Conservation (phyloP, 2,113 vertebrate genomes). For the Xenopus laevis region DNA sequence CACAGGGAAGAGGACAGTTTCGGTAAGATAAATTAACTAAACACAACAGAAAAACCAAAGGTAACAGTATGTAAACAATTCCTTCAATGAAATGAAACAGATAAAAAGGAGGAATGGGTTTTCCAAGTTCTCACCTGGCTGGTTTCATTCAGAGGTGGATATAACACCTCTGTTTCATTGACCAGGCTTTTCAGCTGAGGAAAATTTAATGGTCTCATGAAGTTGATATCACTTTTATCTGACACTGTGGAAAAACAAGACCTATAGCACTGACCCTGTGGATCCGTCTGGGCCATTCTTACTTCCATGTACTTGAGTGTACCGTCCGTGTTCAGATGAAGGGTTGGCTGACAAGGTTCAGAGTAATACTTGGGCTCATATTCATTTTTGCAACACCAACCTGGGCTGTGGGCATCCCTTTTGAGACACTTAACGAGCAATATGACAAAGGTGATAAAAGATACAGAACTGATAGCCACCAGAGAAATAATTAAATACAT, state of each 20-base stretch:
- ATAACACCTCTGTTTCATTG: conserved; percentile 52
- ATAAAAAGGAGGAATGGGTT: too few relatives aligned
- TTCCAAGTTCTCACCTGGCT: conserved; percentile 62
- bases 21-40: too few relatives aligned
- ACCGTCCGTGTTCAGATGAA: conserved; percentile 81
- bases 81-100: too few relatives aligned
- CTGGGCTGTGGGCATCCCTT: conserved; percentile 47
- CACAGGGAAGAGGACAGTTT: too few relatives aligned
- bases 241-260: conserved; percentile 77
- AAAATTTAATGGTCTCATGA: conserved; percentile 68
- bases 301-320: conserved; percentile 89
- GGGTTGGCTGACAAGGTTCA: conserved; percentile 77
- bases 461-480: conserved; percentile 60
- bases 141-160: conserved; percentile 54
- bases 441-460: conserved; percentile 60
- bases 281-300: conserved; percentile 74
- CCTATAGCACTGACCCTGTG: conserved; percentile 77
- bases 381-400: conserved; percentile 62
- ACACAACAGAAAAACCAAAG: too few relatives aligned
- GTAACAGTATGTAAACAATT: too few relatives aligned
- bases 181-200: conserved; percentile 58
- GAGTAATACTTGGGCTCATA: conserved; percentile 64
- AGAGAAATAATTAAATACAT: conserved; percentile 79
- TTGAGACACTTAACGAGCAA: conserved; percentile 63
- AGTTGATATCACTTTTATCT: conserved; percentile 77